Evolutionary conservation across 2,888 invertebrate genomes (phyloP).

Genomic region (Chrysopilus asiliformis): DNA sequence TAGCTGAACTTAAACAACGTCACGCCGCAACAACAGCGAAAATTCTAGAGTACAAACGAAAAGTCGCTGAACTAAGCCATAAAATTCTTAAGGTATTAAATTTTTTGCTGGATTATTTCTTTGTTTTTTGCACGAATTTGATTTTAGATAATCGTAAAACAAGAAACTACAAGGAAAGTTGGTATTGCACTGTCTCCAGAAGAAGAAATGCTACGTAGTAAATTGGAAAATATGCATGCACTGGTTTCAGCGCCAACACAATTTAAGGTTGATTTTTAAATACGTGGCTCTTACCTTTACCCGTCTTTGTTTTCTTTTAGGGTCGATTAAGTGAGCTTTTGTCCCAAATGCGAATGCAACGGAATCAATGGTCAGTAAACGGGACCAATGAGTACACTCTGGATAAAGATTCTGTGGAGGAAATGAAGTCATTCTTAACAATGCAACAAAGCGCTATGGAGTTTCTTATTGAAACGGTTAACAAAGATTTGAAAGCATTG

Average conservation of each 20-base stretch:
- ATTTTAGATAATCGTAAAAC: constrained; percentile 66
- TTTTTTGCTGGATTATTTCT: neutral
- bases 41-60: constrained; percentile 67
- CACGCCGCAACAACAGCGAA: constrained; percentile 69
- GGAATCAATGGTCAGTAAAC: constrained; percentile 44
- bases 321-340: constrained; percentile 83
- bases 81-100: constrained; percentile 58
- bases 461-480: constrained; percentile 70
- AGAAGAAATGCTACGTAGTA: constrained; percentile 78
- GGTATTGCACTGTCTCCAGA: constrained; percentile 79
- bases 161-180: constrained; percentile 77
- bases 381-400: constrained; percentile 62
- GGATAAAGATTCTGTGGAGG: constrained; percentile 57
- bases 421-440: constrained; percentile 62
- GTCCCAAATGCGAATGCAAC: constrained; percentile 69
- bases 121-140: neutral
- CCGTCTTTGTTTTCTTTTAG: constrained; percentile 32
- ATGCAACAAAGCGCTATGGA: constrained; percentile 84
- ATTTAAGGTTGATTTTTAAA: constrained; percentile 51
- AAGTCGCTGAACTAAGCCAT: constrained; percentile 69
- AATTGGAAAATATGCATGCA: constrained; percentile 72
- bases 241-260: constrained; percentile 86
- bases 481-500: constrained; percentile 63
- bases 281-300: constrained; percentile 1
- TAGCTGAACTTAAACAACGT: constrained; percentile 63